Evolutionary conservation across 1,140 invertebrate genomes (phyloP).

Genomic region (Glossosoma conforme): DNA sequence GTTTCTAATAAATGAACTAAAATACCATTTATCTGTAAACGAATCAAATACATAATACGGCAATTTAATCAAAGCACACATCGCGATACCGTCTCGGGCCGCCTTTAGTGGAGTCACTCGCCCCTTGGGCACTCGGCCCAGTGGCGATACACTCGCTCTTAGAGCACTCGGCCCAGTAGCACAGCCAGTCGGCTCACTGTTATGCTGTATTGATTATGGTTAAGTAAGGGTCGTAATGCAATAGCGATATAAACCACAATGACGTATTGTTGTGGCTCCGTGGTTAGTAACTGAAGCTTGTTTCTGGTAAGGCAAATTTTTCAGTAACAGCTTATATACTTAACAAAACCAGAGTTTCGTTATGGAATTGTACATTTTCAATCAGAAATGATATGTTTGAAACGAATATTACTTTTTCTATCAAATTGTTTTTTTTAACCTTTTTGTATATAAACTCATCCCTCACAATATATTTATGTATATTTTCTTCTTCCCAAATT

Average conservation of each 20-base stretch:
- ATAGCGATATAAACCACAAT: slow-evolving; percentile 21
- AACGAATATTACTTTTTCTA: no score
- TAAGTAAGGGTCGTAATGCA: slow-evolving; percentile 23
- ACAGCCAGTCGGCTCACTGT: slow-evolving; percentile 4
- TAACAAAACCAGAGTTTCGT: no score
- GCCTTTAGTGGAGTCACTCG: not conserved
- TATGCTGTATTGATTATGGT: slow-evolving; percentile 24
- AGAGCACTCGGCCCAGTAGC: not conserved
- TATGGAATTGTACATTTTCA: not conserved
- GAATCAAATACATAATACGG: slow-evolving; percentile 28
- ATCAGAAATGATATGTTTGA: not conserved
- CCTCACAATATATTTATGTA: no score
- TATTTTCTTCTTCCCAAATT: no score
- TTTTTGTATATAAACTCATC: no score
- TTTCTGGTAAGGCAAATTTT: no score
- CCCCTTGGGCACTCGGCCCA: not conserved
- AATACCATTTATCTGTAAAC: slow-evolving; percentile 23
- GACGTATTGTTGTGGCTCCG: slow-evolving; percentile 23
- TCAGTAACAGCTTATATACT: no score
- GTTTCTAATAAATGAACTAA: slow-evolving; percentile 22
- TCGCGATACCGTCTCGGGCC: slow-evolving; percentile 22
- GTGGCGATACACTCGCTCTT: not conserved
- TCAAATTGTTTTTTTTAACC: no score
- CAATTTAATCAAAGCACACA: slow-evolving; percentile 30
- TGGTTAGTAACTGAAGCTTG: no score